Evolutionary conservation across 2,797 vertebrate species (phyloP), one percentile per base, ranked within the genome.

Genomic region (Acanthurus tractus): DNA sequence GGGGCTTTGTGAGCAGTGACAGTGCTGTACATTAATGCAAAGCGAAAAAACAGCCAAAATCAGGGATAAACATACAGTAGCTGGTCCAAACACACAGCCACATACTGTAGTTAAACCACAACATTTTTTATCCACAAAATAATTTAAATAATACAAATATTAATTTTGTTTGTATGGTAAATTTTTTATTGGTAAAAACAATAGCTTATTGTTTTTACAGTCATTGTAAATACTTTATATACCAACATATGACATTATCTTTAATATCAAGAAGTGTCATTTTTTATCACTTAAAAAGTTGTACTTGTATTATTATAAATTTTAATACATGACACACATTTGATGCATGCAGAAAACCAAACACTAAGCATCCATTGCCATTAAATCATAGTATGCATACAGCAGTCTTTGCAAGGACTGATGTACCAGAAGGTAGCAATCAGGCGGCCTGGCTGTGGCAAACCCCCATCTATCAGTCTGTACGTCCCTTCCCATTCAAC

Each of bases 381-480:
- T 40, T 62, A 11, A 70, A n/a, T 63, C 46, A 71, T 9, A 42
- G 69, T 3, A 59, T 18, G 6, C 53, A 70, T 23, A 34, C 29
- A 34, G 29, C 29, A 63, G 10, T 18, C 46, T 83, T 48, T 78
- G 45, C 18, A 62, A 61, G 50, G 44, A 20, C 56, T 82, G 76
- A 83, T 74, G 79, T 78, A 83, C 73, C 87, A 88, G 81, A 86
- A 84, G 86, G 68, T 59, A 69, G 79, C 77, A 83, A 89, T 92
- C 79, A 82, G 74, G 83, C 88, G 87, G 78, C 55, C 50, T 63
- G 53, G 56, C 36, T 79, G 70, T 63, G 14, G 73, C 70, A 64
- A 76, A 73, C 84, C 71, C 86, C 76, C 68, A 84, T 88, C 59
- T 70, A 85, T 83, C 88, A 86, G 82, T 72, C 80, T 78, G 74